These are phyloP conservation scores for Atopsyche davidsoni DNA, from an alignment of 1,140 invertebrate species.

Conservation along the genomic window DNA sequence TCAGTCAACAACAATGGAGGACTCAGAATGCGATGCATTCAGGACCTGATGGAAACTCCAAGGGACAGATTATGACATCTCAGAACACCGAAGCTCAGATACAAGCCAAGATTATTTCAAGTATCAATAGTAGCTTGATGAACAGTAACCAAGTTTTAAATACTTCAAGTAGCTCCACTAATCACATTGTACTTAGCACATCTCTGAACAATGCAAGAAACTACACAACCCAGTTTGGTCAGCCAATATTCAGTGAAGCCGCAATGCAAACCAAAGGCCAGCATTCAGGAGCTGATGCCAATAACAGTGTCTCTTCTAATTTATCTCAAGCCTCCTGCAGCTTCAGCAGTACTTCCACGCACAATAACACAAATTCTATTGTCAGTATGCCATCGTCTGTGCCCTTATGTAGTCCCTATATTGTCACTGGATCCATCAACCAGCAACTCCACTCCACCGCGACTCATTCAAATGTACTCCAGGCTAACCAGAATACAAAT, in stretches of 20 bases:
- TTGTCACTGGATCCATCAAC: conserved; percentile 19
- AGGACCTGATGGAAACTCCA: conserved; percentile 13
- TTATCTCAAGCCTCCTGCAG: conserved; percentile 9
- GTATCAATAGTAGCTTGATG: too few relatives aligned
- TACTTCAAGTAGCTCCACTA: conserved; percentile 14
- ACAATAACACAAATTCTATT: conserved; percentile 20
- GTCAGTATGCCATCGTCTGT: conserved; percentile 16
- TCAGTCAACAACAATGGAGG: conserved; percentile 22
- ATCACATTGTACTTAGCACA: conserved; percentile 15
- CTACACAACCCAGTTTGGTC: conserved; percentile 21
- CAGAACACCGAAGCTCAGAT: conserved; percentile 21
- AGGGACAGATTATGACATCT: conserved; percentile 16
- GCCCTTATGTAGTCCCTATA: conserved; percentile 14
- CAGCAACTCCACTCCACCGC: conserved; percentile 17
- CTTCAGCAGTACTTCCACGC: conserved; percentile 9
- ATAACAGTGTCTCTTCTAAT: conserved; percentile 11
- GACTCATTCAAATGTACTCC: too few relatives aligned
- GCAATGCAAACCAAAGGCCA: conserved; percentile 16
- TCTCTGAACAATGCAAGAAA: conserved; percentile 24
- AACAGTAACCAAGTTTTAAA: conserved; percentile 12
- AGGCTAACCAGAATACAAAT: not conserved
- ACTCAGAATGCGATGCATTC: conserved; percentile 23
- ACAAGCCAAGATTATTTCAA: conserved; percentile 19
- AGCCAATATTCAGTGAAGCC: conserved; percentile 23
- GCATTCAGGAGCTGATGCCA: conserved; percentile 4